Conservation (phyloP, 1,140 invertebrate genomes). For the Asobara japonica region DNA sequence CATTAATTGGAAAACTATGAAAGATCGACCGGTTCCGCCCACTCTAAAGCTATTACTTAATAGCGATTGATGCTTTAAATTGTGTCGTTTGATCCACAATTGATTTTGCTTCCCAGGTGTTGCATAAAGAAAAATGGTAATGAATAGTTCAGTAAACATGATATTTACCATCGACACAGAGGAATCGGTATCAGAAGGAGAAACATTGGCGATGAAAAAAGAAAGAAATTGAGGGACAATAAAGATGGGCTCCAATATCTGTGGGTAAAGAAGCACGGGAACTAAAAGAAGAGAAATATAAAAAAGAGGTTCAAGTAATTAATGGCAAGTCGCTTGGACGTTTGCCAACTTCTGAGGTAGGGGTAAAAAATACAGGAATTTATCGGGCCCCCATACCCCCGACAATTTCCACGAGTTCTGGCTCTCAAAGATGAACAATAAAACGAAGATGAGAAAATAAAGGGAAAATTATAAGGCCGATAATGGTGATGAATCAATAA, state of each 20-base stretch:
- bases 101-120: too few relatives aligned
- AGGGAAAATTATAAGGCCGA: neutral
- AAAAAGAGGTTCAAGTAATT: conserved; percentile 52
- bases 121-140: too few relatives aligned
- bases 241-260: conserved; percentile 11
- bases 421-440: conserved; percentile 9
- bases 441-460: conserved; percentile 13
- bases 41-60: too few relatives aligned
- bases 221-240: neutral
- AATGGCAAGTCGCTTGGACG: conserved; percentile 55
- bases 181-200: conserved; percentile 26
- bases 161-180: too few relatives aligned
- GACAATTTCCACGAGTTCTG: conserved; percentile 41
- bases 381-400: conserved; percentile 44
- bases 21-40: too few relatives aligned
- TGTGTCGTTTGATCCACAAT: too few relatives aligned
- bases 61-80: too few relatives aligned
- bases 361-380: conserved; percentile 50
- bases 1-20: too few relatives aligned
- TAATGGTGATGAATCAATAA: neutral
- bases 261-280: conserved; percentile 20
- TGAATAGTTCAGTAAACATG: too few relatives aligned
- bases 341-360: conserved; percentile 46
- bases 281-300: conserved; percentile 43
- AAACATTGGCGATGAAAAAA: conserved; percentile 4